These are phyloP conservation scores for Istiophorus platypterus DNA, from an alignment of 2,113 vertebrate species.

Conservation along the genomic window DNA sequence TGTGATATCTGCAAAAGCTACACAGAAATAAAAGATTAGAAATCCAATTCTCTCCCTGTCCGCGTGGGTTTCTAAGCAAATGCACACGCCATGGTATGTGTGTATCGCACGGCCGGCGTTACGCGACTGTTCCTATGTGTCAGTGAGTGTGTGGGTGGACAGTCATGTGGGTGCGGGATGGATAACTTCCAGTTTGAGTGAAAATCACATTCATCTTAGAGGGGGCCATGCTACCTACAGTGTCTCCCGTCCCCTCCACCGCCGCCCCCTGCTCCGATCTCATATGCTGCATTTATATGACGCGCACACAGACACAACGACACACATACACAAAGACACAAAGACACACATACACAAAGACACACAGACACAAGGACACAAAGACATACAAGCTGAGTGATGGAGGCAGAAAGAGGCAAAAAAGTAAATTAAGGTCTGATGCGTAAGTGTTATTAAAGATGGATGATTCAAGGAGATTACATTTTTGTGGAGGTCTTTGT, in stretches of 20 bases:
- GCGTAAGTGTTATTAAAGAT: slow-evolving; percentile 50
- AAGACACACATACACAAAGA: neutral
- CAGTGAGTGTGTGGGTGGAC: slow-evolving; percentile 21
- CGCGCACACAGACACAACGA: slow-evolving; percentile 5
- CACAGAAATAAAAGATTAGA: slow-evolving; percentile 18
- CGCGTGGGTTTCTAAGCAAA: slow-evolving; percentile 35
- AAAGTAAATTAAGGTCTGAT: slow-evolving; percentile 27
- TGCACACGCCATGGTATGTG: slow-evolving; percentile 15
- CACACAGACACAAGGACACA: slow-evolving; percentile 22
- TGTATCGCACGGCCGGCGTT: slow-evolving; percentile 24
- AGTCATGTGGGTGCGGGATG: slow-evolving; percentile 59
- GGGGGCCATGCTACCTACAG: slow-evolving; percentile 20
- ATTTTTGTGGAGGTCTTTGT: slow-evolving; percentile 21
- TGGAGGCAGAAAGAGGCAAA: neutral
- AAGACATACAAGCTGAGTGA: neutral
- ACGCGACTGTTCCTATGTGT: slow-evolving; percentile 51
- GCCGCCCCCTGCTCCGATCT: neutral
- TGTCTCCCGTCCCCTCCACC: neutral
- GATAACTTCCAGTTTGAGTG: slow-evolving; percentile 65
- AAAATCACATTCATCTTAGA: slow-evolving; percentile 51
- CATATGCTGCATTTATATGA: slow-evolving; percentile 32
- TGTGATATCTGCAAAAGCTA: slow-evolving; percentile 8
- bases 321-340: slow-evolving; percentile 22
- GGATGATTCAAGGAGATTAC: slow-evolving; percentile 39
- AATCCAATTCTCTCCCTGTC: slow-evolving; percentile 27